Base-by-base conservation (phyloP, 2,888 invertebrate species). In the Phaonia tiefii region DNA sequence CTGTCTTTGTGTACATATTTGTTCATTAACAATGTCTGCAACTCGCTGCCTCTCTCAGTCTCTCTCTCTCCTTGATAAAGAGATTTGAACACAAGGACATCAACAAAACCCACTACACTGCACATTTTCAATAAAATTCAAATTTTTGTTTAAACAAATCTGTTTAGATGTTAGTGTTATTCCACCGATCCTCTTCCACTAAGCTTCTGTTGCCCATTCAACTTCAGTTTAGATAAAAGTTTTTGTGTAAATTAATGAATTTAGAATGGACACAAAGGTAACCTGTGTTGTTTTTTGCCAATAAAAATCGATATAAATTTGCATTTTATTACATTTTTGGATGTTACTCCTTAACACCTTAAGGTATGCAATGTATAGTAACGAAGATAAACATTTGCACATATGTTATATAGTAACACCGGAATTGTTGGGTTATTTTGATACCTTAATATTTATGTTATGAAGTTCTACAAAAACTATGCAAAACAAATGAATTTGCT, bases 21-120 rank as follows among this genome's bases (percentile, higher is more conserved):
- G 82, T 82, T 82, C 82, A 82, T 82, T 82, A 82, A 79, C 82
- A 77, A 74, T 74, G 72, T 69, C 67, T 76, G 79, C 25, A 71
- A n/a, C n/a, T n/a, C n/a, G n/a, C n/a, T n/a, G n/a, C n/a, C n/a
- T n/a, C n/a, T n/a, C n/a, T n/a, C n/a, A n/a, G n/a, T n/a, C n/a
- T n/a, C n/a, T n/a, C n/a, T n/a, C n/a, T 63, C 22, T 44, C 22
- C 26, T 4, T 5, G 22, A 25, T 5, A 54, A 54, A 54, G 54
- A 31, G 25, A 22, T 63, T 63, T 8, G 22, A 54, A 63, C 20
- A 22, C 39, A 54, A 31, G 31, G 31, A 51, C 51, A 51, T 20
- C 51, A 31, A 31, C 31, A 31, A 31, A 31, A 31, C 31, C 31
- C 31, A 31, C 31, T n/a, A n/a, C n/a, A n/a, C 31, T 31, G 42